Evolutionary conservation across 2,888 invertebrate species (phyloP).

Genomic region (Drosophila cracens): DNA sequence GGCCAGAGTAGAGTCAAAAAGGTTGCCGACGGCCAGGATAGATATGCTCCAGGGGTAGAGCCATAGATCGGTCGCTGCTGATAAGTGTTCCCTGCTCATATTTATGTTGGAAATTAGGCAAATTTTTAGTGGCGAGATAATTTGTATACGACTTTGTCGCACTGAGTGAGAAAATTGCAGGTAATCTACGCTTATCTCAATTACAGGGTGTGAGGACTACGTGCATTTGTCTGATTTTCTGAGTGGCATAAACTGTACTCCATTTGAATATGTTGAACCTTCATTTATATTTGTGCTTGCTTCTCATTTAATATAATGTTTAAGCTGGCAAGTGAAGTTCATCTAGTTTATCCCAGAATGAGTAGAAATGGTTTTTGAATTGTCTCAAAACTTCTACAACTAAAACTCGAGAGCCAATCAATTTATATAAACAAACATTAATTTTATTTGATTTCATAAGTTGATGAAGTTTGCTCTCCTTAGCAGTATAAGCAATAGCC

Average conservation of each 20-base stretch:
- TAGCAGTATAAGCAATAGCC: not conserved
- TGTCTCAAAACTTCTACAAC: not conserved
- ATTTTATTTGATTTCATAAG: not conserved
- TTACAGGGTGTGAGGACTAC: constrained; percentile 15
- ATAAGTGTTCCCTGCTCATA: constrained; percentile 71
- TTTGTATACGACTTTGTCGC: constrained; percentile 82
- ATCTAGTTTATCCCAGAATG: not conserved
- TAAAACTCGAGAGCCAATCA: too few relatives aligned
- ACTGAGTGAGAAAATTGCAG: constrained; percentile 77
- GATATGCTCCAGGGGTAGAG: constrained; percentile 23
- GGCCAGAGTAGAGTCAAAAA: constrained; percentile 35
- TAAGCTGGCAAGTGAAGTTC: not conserved
- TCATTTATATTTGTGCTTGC: not conserved
- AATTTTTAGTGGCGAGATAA: constrained; percentile 83
- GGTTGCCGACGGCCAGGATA: constrained; percentile 55
- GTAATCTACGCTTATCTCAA: constrained; percentile 42
- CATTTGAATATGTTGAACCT: constrained; percentile 23
- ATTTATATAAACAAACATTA: not conserved
- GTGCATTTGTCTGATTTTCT: constrained; percentile 19
- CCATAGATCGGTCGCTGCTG: constrained; percentile 76
- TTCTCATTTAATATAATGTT: not conserved
- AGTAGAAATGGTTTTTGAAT: not conserved
- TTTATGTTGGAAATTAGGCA: constrained; percentile 83
- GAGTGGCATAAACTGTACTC: not conserved
- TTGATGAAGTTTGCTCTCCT: not conserved